Conservation (phyloP, 2,888 invertebrate species). For the Dendrolimus pini region DNA sequence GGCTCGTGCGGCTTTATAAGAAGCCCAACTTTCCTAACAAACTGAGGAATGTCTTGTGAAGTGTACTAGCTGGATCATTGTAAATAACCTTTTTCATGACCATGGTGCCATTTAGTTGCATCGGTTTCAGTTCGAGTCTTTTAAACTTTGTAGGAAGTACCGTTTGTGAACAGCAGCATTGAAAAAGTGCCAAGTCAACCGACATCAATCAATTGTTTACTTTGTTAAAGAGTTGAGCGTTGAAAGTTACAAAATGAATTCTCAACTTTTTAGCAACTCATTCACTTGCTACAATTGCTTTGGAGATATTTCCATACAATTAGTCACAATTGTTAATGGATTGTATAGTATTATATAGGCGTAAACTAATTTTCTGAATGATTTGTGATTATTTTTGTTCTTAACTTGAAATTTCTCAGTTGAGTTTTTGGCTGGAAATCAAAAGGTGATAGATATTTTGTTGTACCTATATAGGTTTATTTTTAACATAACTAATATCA, state of each 20-base stretch:
- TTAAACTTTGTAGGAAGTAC: conserved; percentile 12
- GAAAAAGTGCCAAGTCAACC: conserved; percentile 9
- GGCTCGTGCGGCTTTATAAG: too few species aligned
- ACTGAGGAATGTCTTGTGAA: too few species aligned
- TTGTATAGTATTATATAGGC: background rate
- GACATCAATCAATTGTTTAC: conserved; percentile 25
- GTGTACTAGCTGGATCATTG: too few species aligned
- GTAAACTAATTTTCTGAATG: background rate
- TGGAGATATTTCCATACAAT: conserved; percentile 16
- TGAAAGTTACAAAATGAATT: conserved; percentile 19
- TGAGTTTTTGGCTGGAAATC: too few species aligned
- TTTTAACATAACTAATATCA: too few species aligned
- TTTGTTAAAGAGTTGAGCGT: conserved; percentile 21
- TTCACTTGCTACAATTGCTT: conserved; percentile 26
- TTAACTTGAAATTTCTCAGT: background rate
- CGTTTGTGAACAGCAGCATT: background rate
- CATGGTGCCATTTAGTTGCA: too few species aligned
- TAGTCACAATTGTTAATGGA: background rate
- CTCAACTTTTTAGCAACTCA: conserved; percentile 29
- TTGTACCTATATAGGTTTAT: too few species aligned
- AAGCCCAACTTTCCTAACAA: too few species aligned
- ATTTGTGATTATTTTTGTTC: background rate
- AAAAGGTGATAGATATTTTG: too few species aligned
- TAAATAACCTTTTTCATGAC: too few species aligned
- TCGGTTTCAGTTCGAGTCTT: too few species aligned